These are phyloP conservation scores for Itoplectis maculator DNA, from an alignment of 2,888 invertebrate species.

Conservation along the genomic window DNA sequence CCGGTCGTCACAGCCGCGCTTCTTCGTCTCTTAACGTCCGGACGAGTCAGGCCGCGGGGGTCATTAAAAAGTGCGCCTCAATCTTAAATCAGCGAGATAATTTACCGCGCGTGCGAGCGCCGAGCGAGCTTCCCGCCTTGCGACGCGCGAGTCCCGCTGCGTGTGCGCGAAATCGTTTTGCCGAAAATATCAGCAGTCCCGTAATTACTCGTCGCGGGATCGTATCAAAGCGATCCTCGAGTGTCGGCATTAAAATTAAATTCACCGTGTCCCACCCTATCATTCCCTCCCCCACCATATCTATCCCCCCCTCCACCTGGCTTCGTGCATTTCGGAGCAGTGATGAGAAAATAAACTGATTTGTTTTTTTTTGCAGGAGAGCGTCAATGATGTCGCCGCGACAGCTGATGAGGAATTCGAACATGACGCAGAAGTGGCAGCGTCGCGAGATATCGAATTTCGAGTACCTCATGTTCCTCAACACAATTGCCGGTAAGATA, in stretches of 20 bases:
- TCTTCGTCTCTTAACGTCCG: constrained; percentile 72
- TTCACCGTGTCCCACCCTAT: background rate
- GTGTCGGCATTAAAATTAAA: constrained; percentile 9
- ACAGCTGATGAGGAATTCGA: constrained; percentile 99
- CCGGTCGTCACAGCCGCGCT: constrained; percentile 75
- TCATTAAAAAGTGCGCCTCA: constrained; percentile 74
- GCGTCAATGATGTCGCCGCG: constrained; percentile 99
- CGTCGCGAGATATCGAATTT: constrained; percentile 99
- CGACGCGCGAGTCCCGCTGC: constrained; percentile 67
- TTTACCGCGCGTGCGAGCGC: constrained; percentile 58
- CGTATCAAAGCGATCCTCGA: constrained; percentile 56
- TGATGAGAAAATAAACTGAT: background rate
- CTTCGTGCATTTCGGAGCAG: too few relatives aligned
- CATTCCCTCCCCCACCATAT: background rate
- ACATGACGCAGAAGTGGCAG: constrained; percentile 99
- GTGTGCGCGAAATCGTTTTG: constrained; percentile 72
- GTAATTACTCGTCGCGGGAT: constrained; percentile 54
- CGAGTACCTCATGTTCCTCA: constrained; percentile 99
- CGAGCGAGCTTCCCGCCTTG: constrained; percentile 73
- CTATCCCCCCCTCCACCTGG: too few relatives aligned
- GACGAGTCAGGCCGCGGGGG: constrained; percentile 46
- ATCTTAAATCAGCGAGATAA: constrained; percentile 78
- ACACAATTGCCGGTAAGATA: constrained; percentile 97
- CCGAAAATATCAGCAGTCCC: constrained; percentile 67
- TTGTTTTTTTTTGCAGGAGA: constrained; percentile 86